Conservation (phyloP, 2,113 vertebrate genomes). For the Gopherus flavomarginatus region DNA sequence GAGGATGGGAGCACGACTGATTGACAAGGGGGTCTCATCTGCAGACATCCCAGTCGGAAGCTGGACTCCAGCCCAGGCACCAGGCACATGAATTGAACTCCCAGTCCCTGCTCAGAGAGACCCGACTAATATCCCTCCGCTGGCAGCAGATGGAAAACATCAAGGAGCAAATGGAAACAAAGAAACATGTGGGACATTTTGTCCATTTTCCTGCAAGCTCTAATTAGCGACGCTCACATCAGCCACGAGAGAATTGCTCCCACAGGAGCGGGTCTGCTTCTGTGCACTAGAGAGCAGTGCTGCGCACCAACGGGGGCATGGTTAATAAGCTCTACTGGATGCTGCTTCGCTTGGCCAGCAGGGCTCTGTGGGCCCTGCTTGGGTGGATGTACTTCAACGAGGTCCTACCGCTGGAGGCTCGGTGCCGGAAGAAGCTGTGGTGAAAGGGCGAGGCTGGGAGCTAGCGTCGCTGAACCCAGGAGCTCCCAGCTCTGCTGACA, state of each 20-base stretch:
- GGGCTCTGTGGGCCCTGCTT: not conserved
- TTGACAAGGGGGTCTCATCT: not conserved
- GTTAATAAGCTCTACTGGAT: not conserved
- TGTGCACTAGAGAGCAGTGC: not conserved
- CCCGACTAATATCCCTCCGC: not conserved
- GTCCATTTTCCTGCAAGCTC: not conserved
- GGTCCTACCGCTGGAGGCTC: not conserved
- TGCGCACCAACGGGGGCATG: not conserved
- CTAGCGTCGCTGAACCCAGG: not conserved
- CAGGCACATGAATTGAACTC: not conserved
- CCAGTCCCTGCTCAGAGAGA: not conserved
- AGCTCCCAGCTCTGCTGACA: rapidly evolving
- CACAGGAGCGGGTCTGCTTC: not conserved
- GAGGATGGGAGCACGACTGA: not conserved
- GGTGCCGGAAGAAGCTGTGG: not conserved
- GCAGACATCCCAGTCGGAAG: not conserved
- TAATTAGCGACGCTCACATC: not conserved
- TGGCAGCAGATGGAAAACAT: not conserved
- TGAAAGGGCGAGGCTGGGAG: not conserved
- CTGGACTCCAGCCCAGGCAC: not conserved
- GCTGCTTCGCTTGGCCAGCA: not conserved
- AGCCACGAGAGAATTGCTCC: not conserved
- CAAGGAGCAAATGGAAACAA: not conserved
- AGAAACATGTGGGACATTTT: not conserved
- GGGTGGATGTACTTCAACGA: rapidly evolving